Conservation (phyloP, 2,888 invertebrate genomes). For the Spodoptera picta region DNA sequence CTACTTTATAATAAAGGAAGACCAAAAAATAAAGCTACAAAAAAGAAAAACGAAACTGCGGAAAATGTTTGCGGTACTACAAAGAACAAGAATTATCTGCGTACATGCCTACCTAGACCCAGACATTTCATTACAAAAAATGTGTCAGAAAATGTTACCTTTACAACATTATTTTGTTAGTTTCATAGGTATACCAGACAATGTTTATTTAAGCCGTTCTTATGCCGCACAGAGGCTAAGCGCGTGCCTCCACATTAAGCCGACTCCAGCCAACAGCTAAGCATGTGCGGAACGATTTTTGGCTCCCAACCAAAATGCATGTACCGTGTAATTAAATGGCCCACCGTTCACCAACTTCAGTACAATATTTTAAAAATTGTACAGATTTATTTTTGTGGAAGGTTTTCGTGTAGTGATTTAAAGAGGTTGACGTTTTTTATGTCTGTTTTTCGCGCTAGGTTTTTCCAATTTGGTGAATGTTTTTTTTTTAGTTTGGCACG, state of each 20-base stretch:
- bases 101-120: not conserved
- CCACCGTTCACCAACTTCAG: constrained; percentile 51
- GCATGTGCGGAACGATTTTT: constrained; percentile 57
- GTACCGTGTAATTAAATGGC: constrained; percentile 66
- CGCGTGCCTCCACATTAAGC: constrained; percentile 47
- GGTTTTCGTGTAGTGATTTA: constrained; percentile 40
- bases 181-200: constrained; percentile 10
- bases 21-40: no score
- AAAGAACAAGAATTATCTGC: no score
- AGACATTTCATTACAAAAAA: not conserved
- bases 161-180: constrained; percentile 4
- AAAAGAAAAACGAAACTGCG: no score
- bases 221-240: constrained; percentile 23
- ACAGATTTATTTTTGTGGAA: constrained; percentile 45
- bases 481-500: constrained; percentile 17
- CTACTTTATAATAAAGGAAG: no score
- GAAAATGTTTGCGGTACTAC: no score
- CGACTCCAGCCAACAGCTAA: constrained; percentile 36
- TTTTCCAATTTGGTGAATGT: constrained; percentile 15
- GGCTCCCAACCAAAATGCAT: constrained; percentile 64
- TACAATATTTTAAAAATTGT: constrained; percentile 52
- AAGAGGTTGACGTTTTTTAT: constrained; percentile 25
- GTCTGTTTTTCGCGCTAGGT: constrained; percentile 22
- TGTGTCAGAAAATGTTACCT: not conserved
- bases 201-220: constrained; percentile 34